Evolutionary conservation across 2,888 invertebrate genomes (phyloP).

Genomic region (Pristionchus maxplancki): DNA sequence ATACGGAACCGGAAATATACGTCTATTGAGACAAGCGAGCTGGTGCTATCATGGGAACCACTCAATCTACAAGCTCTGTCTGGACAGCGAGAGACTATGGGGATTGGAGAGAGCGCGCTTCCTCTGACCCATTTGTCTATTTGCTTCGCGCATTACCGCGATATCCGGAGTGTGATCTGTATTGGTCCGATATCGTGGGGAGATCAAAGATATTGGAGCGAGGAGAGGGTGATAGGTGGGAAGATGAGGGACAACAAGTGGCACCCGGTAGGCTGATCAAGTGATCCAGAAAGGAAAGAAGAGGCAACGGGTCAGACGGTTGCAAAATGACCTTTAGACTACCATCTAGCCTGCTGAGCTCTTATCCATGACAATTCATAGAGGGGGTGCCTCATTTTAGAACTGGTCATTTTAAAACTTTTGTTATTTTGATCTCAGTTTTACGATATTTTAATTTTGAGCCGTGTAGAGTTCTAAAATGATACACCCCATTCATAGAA

Average conservation of each 20-base stretch:
- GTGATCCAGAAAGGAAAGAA: too few relatives aligned
- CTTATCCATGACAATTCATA: too few relatives aligned
- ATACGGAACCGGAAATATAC: neutral
- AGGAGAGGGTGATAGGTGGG: neutral
- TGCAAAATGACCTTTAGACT: too few relatives aligned
- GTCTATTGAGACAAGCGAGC: neutral
- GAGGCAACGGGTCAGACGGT: too few relatives aligned
- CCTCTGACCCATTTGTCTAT: neutral
- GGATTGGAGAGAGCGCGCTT: neutral
- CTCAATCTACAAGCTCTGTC: neutral
- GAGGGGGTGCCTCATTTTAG: too few relatives aligned
- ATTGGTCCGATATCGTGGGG: neutral
- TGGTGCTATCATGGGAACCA: neutral
- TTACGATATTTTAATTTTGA: too few relatives aligned
- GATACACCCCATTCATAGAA: too few relatives aligned
- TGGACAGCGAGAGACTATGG: neutral
- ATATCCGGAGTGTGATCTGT: neutral
- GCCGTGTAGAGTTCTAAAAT: too few relatives aligned
- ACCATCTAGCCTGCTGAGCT: too few relatives aligned
- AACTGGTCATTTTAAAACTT: too few relatives aligned
- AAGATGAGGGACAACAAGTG: neutral
- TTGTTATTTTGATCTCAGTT: too few relatives aligned
- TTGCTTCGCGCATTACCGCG: constrained; percentile 29
- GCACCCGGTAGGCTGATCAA: too few relatives aligned
- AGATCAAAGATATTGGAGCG: neutral